These are phyloP conservation scores for Grammomys surdaster DNA, from an alignment of 2,113 vertebrate genomes.

Conservation along the genomic window DNA sequence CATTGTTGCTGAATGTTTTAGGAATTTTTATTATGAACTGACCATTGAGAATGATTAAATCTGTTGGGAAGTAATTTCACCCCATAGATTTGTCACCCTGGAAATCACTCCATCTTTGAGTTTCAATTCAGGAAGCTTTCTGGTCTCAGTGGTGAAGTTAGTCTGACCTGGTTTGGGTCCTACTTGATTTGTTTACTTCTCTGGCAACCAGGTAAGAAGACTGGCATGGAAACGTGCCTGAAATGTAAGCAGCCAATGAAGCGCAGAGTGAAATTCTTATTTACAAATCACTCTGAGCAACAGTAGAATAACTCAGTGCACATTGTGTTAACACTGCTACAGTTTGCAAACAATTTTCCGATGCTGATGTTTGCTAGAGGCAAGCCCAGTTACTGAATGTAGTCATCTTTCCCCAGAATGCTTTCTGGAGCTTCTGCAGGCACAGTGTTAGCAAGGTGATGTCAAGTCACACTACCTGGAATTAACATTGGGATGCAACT, in stretches of 20 bases:
- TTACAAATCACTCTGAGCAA: not conserved
- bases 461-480: not conserved
- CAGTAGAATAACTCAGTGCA: not conserved
- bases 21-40: not conserved
- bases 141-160: not conserved
- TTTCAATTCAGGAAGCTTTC: not conserved
- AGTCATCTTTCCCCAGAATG: not conserved
- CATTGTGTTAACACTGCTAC: fast-evolving
- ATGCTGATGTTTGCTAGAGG: not conserved
- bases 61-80: not conserved
- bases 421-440: not conserved
- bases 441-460: not conserved
- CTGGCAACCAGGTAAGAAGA: not conserved
- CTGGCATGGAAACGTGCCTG: not conserved
- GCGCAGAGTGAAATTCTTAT: not conserved
- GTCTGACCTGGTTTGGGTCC: not conserved
- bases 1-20: not conserved
- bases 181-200: not conserved
- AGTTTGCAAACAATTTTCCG: not conserved
- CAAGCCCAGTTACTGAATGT: not conserved
- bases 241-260: not conserved
- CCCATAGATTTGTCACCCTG: not conserved
- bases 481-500: not conserved
- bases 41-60: not conserved
- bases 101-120: not conserved